Base-by-base conservation (phyloP, 2,113 vertebrate genomes). In the Proterorhinus semilunaris region DNA sequence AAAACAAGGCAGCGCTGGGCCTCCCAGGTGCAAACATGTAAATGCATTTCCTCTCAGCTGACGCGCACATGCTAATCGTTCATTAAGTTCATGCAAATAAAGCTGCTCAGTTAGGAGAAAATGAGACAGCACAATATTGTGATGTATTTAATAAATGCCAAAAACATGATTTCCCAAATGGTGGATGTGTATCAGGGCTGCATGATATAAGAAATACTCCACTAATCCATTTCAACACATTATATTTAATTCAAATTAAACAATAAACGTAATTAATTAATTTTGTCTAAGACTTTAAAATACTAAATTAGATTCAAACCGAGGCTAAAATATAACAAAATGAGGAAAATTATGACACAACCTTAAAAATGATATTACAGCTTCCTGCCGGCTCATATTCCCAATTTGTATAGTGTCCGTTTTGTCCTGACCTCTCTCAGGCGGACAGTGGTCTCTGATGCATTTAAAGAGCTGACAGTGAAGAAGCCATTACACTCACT, bases 391-490 rank as follows among this genome's bases (percentile, higher is more conserved):
- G 27, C 27, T 27, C 3, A 27, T 27, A 27, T 27, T 27, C 27
- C 1, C 67, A 0, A 27, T 83, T 82, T 66, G 13, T 76, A 67
- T 78, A 57, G 27, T 8, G 59, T 50, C 48, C 61, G 62, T 16
- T 65, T 64, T 7, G 45, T 21, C 27, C 55, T 72, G 71, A 51
- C 69, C 71, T 47, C 61, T 43, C 66, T 7, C 6, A 7, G 16
- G 57, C 3, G 75, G 76, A 83, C 72, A 54, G 21, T 36, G 53
- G 51, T 62, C 80, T 72, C 72, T 48, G 7, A 65, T 74, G 79
- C 69, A 82, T 85, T 83, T 79, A 83, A 84, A 79, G 72, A 9
- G 48, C 79, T 76, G 75, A 82, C 75, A 69, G 69, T 68, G 69
- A 66, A 75, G 66, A 78, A 80, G 73, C 69, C 77, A 73, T 86